phyloP scores from a whole-genome alignment of 1,140 invertebrate species.

The Dysdera silvatica region DNA sequence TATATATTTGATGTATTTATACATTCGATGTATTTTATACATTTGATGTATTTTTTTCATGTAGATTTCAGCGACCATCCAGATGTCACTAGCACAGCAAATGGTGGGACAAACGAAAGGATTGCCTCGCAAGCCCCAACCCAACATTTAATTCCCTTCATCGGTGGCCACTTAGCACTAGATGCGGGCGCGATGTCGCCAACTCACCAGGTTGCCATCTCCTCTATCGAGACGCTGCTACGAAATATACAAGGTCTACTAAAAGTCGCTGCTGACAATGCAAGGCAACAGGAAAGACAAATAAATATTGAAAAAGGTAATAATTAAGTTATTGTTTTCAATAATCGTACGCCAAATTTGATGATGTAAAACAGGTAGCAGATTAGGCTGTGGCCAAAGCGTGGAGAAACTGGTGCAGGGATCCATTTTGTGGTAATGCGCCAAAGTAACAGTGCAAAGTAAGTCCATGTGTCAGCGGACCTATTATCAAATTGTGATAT shows the following conservation, averaged over 20 bases:
- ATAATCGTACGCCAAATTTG: no score
- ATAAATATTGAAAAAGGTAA: conserved; percentile 94
- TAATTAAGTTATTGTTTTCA: no score
- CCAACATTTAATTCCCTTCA: conserved; percentile 19
- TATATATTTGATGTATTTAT: not conserved
- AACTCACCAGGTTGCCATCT: conserved; percentile 45
- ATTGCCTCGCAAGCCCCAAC: conserved; percentile 18
- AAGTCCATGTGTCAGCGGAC: no score
- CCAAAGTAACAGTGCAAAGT: no score
- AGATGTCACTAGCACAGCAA: conserved; percentile 36
- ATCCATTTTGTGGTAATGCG: no score
- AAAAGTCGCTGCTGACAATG: conserved; percentile 90
- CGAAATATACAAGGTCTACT: conserved; percentile 90
- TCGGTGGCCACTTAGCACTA: conserved; percentile 34
- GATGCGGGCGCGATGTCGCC: conserved; percentile 42
- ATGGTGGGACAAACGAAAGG: conserved; percentile 31
- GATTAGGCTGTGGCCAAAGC: no score
- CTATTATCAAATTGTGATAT: no score
- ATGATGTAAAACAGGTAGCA: no score
- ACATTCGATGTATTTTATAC: not conserved
- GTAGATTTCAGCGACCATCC: conserved; percentile 36
- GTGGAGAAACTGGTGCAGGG: no score
- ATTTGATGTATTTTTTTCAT: not conserved
- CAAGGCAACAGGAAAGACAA: conserved; percentile 85
- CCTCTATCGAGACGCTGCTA: conserved; percentile 82